Percentiles rank a stretch among this genome's conserved stretches.
Evolutionary conservation across 2,797 vertebrate species (phyloP).

Genomic region (Percopsis omiscomaycus): DNA sequence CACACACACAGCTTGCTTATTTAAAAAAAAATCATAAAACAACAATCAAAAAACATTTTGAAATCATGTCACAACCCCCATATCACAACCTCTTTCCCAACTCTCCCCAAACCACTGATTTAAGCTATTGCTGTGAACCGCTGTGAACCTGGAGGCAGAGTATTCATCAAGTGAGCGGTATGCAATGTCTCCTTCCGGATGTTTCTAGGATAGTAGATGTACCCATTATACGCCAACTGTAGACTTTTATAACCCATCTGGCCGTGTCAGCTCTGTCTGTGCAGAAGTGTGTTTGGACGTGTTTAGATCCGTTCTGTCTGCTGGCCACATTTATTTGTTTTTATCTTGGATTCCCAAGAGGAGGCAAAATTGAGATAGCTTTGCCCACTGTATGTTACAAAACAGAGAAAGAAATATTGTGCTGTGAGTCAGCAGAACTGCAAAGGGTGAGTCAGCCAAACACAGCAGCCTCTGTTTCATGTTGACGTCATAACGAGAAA

Average conservation of each 20-base stretch:
- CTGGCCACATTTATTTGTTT: conserved; percentile 12
- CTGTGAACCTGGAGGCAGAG: conserved; percentile 16
- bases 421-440: conserved; percentile 62
- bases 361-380: conserved; percentile 36
- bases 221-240: too few relatives aligned
- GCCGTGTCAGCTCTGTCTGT: conserved; percentile 11
- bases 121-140: conserved; percentile 15
- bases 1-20: not conserved
- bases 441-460: conserved; percentile 43
- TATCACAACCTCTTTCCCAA: too few relatives aligned
- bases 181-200: conserved; percentile 25
- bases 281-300: conserved; percentile 14
- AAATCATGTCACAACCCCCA: too few relatives aligned
- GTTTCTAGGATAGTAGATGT: conserved; percentile 8
- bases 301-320: conserved; percentile 13
- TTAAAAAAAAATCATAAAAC: not conserved
- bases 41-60: too few relatives aligned
- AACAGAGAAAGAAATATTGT: conserved; percentile 23
- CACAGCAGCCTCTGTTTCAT: conserved; percentile 41
- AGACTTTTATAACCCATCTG: conserved; percentile 21
- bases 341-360: conserved; percentile 7
- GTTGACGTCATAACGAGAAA: conserved; percentile 45
- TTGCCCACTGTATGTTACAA: conserved; percentile 32
- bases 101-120: conserved; percentile 4
- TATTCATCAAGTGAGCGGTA: conserved; percentile 5